A percentile compares a stretch with the other conserved stretches of the same genome.
Evolutionary conservation across 64 coral and sea anemone species (phyloP).

Genomic region (Montipora foliosa): DNA sequence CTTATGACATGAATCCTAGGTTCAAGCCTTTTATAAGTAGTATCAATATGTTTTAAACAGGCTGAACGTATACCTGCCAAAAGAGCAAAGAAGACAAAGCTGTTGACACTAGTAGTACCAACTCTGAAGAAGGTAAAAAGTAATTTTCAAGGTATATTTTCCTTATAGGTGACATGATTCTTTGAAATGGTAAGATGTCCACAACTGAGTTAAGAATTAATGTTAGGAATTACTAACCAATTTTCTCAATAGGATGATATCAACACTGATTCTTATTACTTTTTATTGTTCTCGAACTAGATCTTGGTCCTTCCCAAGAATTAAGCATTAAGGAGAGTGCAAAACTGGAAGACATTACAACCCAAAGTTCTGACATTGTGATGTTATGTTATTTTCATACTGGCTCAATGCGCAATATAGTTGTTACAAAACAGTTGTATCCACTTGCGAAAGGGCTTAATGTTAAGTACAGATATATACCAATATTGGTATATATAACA

Average conservation of each 20-base stretch:
- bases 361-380: slow-evolving; percentile 52
- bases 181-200: background rate
- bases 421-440: slow-evolving; percentile 17
- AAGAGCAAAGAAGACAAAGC: too few species aligned
- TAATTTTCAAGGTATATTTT: too few species aligned
- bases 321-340: slow-evolving; percentile 2
- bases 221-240: too few species aligned
- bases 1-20: background rate
- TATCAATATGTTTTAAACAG: too few species aligned
- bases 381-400: background rate
- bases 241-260: slow-evolving; percentile 3
- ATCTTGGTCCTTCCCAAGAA: slow-evolving; percentile 9
- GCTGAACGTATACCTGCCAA: too few species aligned
- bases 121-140: background rate
- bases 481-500: slow-evolving; percentile 53
- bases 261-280: background rate
- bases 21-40: too few species aligned
- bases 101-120: too few species aligned
- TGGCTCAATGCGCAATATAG: slow-evolving; percentile 40
- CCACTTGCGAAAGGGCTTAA: slow-evolving; percentile 27
- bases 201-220: too few species aligned
- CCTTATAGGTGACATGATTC: background rate
- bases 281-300: background rate
- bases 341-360: slow-evolving; percentile 31
- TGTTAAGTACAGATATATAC: background rate